Evolutionary conservation across 2,797 vertebrate species (phyloP), one percentile per base, ranked within the genome.

Genomic region (Hyperoplus immaculatus): DNA sequence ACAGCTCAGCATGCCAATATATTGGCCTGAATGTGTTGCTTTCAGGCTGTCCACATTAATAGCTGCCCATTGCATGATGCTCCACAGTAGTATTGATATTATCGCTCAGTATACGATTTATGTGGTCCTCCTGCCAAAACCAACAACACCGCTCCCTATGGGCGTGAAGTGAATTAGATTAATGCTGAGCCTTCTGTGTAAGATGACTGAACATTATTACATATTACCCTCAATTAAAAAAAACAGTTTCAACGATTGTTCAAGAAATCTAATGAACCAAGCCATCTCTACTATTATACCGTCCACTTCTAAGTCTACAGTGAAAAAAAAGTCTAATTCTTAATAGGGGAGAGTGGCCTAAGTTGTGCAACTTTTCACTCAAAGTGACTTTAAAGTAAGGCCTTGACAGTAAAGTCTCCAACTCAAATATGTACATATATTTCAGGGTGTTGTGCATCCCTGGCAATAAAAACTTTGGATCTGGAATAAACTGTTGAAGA

Each of bases 21-120:
- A 87, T 74, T 76, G 66, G 49, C 58, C 64, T 15, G 47, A 71
- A 77, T 73, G 77, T 71, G 76, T 80, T 60, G 56, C 69, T 81
- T 72, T 68, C 7, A 6, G 58, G 49, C 82, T 79, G 79, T 86
- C 87, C 76, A 72, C 80, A 80, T 85, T 29, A 92, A 89, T 87
- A 64, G 72, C 73, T 76, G 64, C 82, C 81, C 85, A 77, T 84
- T 87, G 77, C 69, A 84, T 72, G 64, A 83, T 80, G 72, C 80
- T 75, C 64, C 73, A 68, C 45, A 36, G 65, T n/a, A 47, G 61
- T 60, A 78, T 56, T 77, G 77, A 83, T 82, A 85, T 86, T 75
- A 86, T 82, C 54, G 12, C 69, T 64, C 53, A 58, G 60, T 69
- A 68, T 76, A 70, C 74, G 57, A 81, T 83, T 80, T 78, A 77